Percentiles rank a stretch among this genome's conserved stretches.
phyloP scores from a whole-genome alignment of 2,797 vertebrate genomes.

The Parambassis ranga region DNA sequence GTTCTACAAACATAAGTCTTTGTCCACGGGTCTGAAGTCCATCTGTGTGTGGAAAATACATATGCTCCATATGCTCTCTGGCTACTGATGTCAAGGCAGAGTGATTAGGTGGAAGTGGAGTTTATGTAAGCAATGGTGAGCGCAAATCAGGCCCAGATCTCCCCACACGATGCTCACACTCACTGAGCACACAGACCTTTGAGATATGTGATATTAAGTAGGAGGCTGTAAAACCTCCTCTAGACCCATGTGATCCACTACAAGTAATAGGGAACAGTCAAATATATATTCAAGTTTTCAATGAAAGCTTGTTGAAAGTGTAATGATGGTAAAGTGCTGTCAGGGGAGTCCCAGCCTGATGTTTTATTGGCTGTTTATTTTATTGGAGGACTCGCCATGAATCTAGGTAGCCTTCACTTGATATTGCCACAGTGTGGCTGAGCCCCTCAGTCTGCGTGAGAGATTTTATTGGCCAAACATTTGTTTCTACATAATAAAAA shows the following conservation, averaged over 20 bases:
- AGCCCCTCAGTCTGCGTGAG: conserved; percentile 72
- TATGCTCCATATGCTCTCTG: conserved; percentile 65
- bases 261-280: conserved; percentile 70
- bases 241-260: conserved; percentile 61
- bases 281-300: conserved; percentile 77
- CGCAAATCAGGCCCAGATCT: conserved; percentile 74
- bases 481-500: conserved; percentile 70
- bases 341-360: conserved; percentile 67
- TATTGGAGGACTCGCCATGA: conserved; percentile 77
- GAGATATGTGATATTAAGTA: conserved; percentile 75
- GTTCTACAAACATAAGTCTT: conserved; percentile 41
- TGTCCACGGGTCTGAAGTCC: conserved; percentile 31
- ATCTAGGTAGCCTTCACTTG: conserved; percentile 78
- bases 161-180: conserved; percentile 63
- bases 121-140: conserved; percentile 72
- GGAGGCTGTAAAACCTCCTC: conserved; percentile 63
- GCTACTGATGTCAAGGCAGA: conserved; percentile 76
- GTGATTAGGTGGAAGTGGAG: conserved; percentile 81
- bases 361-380: conserved; percentile 84
- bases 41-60: conserved; percentile 57
- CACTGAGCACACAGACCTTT: conserved; percentile 44
- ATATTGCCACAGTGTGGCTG: conserved; percentile 71
- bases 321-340: conserved; percentile 79
- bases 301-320: conserved; percentile 77
- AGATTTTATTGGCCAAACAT: conserved; percentile 79